These are phyloP conservation scores for Tapirus indicus DNA, from an alignment of 2,797 vertebrate species.

Conservation along the genomic window DNA sequence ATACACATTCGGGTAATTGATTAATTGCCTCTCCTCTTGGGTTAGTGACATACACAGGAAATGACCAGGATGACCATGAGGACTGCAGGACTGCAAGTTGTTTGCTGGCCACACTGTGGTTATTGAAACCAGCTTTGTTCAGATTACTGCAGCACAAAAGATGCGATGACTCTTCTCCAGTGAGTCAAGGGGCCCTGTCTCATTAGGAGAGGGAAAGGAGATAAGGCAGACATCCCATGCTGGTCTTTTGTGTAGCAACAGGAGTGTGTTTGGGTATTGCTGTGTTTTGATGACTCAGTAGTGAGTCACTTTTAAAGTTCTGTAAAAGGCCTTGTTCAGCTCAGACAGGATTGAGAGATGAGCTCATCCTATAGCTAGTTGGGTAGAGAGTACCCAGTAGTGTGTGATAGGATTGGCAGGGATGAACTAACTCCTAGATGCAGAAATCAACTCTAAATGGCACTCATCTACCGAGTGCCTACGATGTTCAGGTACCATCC, in stretches of 20 bases:
- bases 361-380: constrained; percentile 33
- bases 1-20: constrained; percentile 12
- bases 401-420: neutral
- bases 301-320: constrained; percentile 79
- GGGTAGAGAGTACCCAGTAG: neutral
- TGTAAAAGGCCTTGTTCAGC: constrained; percentile 64
- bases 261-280: constrained; percentile 35
- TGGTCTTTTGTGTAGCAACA: constrained; percentile 76
- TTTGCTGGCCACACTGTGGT: constrained; percentile 48
- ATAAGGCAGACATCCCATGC: constrained; percentile 54
- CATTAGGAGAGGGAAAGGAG: constrained; percentile 4
- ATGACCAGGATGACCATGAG: constrained; percentile 18
- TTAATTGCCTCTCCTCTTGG: constrained; percentile 46
- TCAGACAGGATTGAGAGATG: constrained; percentile 47
- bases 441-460: neutral
- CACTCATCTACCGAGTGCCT: neutral
- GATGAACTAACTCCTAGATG: neutral
- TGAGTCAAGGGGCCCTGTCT: constrained; percentile 61
- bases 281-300: constrained; percentile 74
- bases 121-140: constrained; percentile 66
- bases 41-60: constrained; percentile 66
- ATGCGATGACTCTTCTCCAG: constrained; percentile 52
- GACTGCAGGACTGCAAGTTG: neutral
- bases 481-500: neutral
- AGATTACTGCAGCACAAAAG: constrained; percentile 60